Evolutionary conservation across 2,888 invertebrate genomes (phyloP), one percentile per base, ranked within the genome.

Genomic region (Hypolimnas misippus): DNA sequence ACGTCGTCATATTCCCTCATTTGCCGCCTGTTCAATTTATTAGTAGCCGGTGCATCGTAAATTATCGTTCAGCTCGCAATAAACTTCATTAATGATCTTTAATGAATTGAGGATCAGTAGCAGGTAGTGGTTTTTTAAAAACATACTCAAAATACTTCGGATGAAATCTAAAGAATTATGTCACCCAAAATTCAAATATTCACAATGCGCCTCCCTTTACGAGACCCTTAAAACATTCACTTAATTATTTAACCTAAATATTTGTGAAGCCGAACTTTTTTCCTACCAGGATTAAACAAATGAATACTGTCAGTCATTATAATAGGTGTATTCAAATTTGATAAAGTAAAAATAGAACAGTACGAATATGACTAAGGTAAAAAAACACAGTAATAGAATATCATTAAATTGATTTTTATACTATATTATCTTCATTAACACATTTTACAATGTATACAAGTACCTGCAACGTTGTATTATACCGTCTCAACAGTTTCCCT

Each of bases 21-120:
- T 82, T 79, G 83, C 78, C 79, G 76, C 55, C 51, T 50, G 49
- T 46, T 25, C 53, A 60, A 89, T 90, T 87, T 87, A 87, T 89
- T 84, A 84, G 81, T 73, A 74, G 74, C 61, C 70, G 73, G 72
- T 69, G 72, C 75, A 72, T 75, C 78, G 85, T 88, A 90, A 88
- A 89, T 86, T 82, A 70, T 78, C 69, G 73, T 73, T 40, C 52
- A 59, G 58, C 68, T 77, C 73, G 81, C 79, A 79, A 86, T 89
- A 89, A 89, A 87, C 75, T 74, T 84, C 83, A 81, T 85, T 87
- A 87, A 88, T 86, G 78, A 76, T 72, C 81, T 71, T 79, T 87
- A 91, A 90, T 91, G 88, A 89, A 91, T 90, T 89, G 86, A 85
- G 81, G 77, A 78, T 79, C 79, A 71, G 83, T 83, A 82, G 83